Evolutionary conservation across 1,140 invertebrate species (phyloP).

Genomic region (Hypsibius dujardini): DNA sequence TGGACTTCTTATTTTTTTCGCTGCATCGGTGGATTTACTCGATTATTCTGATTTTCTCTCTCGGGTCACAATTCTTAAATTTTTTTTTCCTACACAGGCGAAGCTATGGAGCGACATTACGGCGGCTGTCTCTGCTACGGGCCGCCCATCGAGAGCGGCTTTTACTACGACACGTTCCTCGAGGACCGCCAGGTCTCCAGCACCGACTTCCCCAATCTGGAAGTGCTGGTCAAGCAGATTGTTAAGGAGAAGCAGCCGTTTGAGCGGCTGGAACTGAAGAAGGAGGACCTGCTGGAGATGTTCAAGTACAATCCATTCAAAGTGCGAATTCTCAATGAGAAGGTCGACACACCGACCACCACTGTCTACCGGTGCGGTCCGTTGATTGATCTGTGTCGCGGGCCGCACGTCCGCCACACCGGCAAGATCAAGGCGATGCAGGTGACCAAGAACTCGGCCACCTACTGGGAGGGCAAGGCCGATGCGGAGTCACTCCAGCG

Average conservation of each 20-base stretch:
- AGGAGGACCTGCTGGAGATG: constrained; percentile 88
- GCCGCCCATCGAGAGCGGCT: constrained; percentile 89
- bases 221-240: constrained; percentile 64
- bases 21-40: no score
- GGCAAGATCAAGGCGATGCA: constrained; percentile 31
- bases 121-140: constrained; percentile 94
- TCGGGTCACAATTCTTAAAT: no score
- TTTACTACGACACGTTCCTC: constrained; percentile 93
- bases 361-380: constrained; percentile 70
- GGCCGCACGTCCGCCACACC: constrained; percentile 89
- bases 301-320: constrained; percentile 85
- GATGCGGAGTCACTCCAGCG: constrained; percentile 83
- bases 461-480: constrained; percentile 93
- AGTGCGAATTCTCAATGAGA: constrained; percentile 86
- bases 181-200: constrained; percentile 61
- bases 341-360: constrained; percentile 72
- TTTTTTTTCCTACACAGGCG: no score
- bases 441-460: constrained; percentile 55
- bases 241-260: constrained; percentile 88
- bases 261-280: constrained; percentile 84
- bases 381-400: constrained; percentile 88
- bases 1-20: no score
- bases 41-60: no score
- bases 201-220: constrained; percentile 65
- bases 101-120: constrained; percentile 87